Evolutionary conservation across 2,888 invertebrate genomes (phyloP), one percentile per base, ranked within the genome.

Genomic region (Sisyra nigra): DNA sequence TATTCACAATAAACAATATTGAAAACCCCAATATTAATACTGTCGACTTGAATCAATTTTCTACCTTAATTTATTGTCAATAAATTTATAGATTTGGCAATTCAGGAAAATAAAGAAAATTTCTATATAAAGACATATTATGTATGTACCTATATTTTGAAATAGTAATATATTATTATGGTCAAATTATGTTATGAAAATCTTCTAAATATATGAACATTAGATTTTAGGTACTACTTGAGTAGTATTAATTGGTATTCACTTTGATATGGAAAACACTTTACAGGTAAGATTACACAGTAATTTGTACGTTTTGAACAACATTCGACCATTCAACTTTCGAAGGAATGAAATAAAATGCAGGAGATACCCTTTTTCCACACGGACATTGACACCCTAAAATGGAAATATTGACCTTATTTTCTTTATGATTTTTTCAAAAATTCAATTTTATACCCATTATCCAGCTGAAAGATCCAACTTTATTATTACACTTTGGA

Each of bases 391-490:
- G 80, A 54, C 86, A 88, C 43, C 88, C 85, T 74, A 66, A 30
- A 58, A 61, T 45, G 47, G 7, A 8, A 19, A 40, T 15, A n/a
- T 34, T 34, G 6, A 34, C 34, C 7, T 5, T 7, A 34, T 6
- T 11, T 3, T 2, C 14, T 7, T 11, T 2, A 36, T 2, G 13
- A 4, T 11, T 2, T 2, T 3, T 3, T 14, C 6, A 15, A 36
- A 15, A 9, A 14, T 14, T 15, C 17, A 15, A 4, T 3, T 8
- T 5, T 10, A 5, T 49, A 80, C 82, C 86, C 74, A 81, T 82
- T 46, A 85, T 72, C 93, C 92, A 92, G 59, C 84, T 88, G 59
- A 85, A 92, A 45, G 84, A 86, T 19, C 92, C 93, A 47, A 92
- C 68, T 65, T 92, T 91, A 47, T 75, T 74, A 46, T 67, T 67